Conservation (phyloP, 1,140 invertebrate species). For the Armadillidium nasatum region DNA sequence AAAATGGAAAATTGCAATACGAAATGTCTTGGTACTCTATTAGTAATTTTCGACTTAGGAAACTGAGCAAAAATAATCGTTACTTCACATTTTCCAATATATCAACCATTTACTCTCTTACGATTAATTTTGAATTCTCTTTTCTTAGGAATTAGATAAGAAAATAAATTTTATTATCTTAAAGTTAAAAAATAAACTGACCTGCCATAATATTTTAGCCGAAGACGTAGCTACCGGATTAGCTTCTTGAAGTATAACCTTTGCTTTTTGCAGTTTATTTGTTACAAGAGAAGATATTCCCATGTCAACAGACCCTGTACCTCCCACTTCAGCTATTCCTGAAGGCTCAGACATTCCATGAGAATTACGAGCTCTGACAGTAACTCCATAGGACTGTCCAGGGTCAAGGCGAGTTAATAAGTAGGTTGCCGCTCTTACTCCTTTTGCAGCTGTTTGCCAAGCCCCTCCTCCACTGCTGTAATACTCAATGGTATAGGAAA, state of each 20-base stretch:
- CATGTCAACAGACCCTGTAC: slow-evolving; percentile 22
- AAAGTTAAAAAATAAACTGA: no score
- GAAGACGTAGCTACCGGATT: slow-evolving; percentile 10
- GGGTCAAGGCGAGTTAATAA: slow-evolving; percentile 33
- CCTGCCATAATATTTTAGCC: slow-evolving; percentile 39
- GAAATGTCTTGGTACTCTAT: no score
- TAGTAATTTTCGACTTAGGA: no score
- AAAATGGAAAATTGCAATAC: no score
- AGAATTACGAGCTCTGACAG: slow-evolving; percentile 38
- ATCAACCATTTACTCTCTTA: no score
- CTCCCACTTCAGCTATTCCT: slow-evolving; percentile 38
- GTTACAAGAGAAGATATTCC: slow-evolving; percentile 18
- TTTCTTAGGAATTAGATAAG: no score
- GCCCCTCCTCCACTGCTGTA: slow-evolving; percentile 37
- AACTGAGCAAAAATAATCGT: no score
- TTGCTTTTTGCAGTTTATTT: slow-evolving; percentile 19
- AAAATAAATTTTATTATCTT: no score
- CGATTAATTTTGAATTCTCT: no score
- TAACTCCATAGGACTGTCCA: slow-evolving; percentile 36
- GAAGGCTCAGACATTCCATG: slow-evolving; percentile 39
- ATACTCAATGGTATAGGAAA: slow-evolving; percentile 36
- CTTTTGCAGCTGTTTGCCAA: slow-evolving; percentile 27
- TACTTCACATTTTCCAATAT: no score
- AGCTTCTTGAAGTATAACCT: slow-evolving; percentile 33
- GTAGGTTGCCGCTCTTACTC: slow-evolving; percentile 19